These are phyloP conservation scores for Rhopalosiphum padi DNA, from an alignment of 1,140 invertebrate genomes.

Conservation along the genomic window DNA sequence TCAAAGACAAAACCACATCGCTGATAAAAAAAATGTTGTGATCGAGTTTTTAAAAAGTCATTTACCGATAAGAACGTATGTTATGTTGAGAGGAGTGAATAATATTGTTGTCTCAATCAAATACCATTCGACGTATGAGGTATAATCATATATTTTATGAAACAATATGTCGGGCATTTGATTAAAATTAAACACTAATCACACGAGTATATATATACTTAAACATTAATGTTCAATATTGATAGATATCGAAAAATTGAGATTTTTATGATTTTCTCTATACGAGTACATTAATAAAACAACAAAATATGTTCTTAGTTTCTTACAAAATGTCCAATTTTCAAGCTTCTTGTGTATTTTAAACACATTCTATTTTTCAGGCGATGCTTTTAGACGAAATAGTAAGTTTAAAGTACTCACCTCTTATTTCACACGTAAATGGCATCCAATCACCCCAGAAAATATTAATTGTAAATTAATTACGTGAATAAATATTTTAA, in stretches of 20 bases:
- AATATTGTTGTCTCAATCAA: not conserved
- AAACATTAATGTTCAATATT: not conserved
- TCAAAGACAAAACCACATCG: not conserved
- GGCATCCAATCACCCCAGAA: not conserved
- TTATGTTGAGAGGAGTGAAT: not conserved
- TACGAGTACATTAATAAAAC: not conserved
- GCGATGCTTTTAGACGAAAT: not conserved
- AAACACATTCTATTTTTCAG: not conserved
- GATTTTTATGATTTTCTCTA: too few relatives aligned
- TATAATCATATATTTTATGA: not conserved
- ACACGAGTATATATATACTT: not conserved
- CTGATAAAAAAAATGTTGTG: not conserved
- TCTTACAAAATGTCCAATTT: not conserved
- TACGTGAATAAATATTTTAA: not conserved
- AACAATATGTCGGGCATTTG: not conserved
- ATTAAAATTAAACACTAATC: not conserved
- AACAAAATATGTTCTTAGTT: not conserved
- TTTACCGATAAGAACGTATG: not conserved
- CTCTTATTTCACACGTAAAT: not conserved
- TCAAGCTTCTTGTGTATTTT: too few relatives aligned
- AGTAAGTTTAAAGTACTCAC: too few relatives aligned
- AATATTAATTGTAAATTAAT: not conserved
- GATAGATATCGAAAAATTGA: not conserved
- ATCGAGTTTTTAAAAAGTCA: not conserved
- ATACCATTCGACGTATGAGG: not conserved